Percentiles rank a stretch among this genome's conserved stretches.
phyloP scores from a whole-genome alignment of 2,113 vertebrate species.

The Psilopsiagon aurifrons region DNA sequence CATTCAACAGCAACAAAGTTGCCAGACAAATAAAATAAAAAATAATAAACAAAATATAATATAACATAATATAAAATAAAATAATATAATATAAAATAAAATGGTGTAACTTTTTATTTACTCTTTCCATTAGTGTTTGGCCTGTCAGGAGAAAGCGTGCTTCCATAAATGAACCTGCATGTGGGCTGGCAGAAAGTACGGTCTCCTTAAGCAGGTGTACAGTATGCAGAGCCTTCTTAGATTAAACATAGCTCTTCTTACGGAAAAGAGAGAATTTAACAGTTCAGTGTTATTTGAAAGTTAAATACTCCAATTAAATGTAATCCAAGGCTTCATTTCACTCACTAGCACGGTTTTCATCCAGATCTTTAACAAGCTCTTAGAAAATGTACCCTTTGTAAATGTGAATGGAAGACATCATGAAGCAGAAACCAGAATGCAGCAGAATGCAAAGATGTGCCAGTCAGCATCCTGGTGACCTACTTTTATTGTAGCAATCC shows the following conservation, averaged over 20 bases:
- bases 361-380: background rate
- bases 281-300: background rate
- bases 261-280: background rate
- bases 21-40: background rate
- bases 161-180: background rate
- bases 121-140: background rate
- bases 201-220: background rate
- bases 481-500: constrained; percentile 68
- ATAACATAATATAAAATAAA: too few relatives aligned
- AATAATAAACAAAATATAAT: background rate
- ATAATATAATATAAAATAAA: background rate
- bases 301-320: background rate
- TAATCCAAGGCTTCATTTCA: background rate
- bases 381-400: constrained; percentile 18
- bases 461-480: constrained; percentile 73
- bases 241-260: background rate
- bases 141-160: background rate
- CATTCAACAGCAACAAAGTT: background rate
- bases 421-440: constrained; percentile 30
- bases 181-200: background rate
- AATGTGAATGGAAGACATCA: constrained; percentile 14
- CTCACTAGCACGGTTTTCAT: background rate
- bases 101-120: background rate
- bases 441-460: constrained; percentile 16
- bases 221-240: background rate